These are phyloP conservation scores for Picathartes gymnocephalus DNA, from an alignment of 2,113 vertebrate genomes.

Conservation along the genomic window DNA sequence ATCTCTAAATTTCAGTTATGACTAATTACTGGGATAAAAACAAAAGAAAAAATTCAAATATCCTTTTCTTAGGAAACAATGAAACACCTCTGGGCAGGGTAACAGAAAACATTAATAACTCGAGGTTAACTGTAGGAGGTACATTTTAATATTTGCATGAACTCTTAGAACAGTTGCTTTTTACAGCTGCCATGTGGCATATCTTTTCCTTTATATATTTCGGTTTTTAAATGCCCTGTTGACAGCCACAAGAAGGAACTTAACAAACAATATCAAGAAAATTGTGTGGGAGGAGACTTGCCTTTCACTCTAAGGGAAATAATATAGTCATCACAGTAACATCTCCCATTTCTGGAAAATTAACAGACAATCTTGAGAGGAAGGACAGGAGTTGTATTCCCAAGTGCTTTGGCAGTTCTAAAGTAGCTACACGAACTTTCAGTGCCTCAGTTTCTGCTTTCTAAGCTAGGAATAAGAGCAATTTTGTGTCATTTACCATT, in stretches of 20 bases:
- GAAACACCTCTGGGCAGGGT: background rate
- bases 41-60: background rate
- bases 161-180: background rate
- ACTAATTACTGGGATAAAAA: background rate
- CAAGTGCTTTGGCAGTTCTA: background rate
- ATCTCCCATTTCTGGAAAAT: background rate
- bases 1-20: background rate
- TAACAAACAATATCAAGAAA: background rate
- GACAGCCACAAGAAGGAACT: background rate
- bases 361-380: background rate
- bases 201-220: background rate
- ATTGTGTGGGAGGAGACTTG: background rate
- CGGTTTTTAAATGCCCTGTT: background rate
- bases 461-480: background rate
- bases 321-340: background rate
- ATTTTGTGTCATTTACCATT: background rate
- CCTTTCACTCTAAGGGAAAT: background rate
- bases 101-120: background rate
- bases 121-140: background rate
- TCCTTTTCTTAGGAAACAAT: background rate
- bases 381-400: background rate
- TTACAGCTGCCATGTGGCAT: background rate
- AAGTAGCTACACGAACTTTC: background rate
- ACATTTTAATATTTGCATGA: background rate
- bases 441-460: background rate